Evolutionary conservation across 2,113 vertebrate genomes (phyloP), one percentile per base, ranked within the genome.

Genomic region (Choloepus hoffmanni): DNA sequence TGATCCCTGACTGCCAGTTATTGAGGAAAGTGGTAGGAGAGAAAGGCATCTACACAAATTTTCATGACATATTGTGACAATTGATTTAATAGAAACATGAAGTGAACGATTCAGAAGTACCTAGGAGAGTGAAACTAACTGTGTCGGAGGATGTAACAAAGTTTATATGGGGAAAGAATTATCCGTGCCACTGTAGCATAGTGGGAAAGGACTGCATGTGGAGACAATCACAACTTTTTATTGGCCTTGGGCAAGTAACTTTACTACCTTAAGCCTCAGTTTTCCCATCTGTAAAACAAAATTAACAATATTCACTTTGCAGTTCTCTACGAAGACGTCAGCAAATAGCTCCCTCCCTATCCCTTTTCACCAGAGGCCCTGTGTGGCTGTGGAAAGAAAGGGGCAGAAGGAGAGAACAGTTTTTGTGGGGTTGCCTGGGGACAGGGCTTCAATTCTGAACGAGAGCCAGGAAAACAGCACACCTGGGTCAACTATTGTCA

Each of bases 401-500:
- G 43, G 26, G 7, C 68, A 73, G 60, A 36, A 92, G 67, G 11
- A 85, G 74, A 92, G 89, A 70, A n/a, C 55, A 43, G 74, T 85
- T 76, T 91, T 72, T 92, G 40, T 85, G 76, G 84, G 97, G 97
- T 97, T 96, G 93, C n/a, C 0, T 30, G 85, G 84, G 97, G 97
- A 97, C 97, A 98, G 86, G n/a, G 48, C 91, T 85, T 85, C 83
- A 72, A 78, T 92, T 94, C 89, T 89, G 93, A 97, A 90, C 45
- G 84, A 92, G 81, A 97, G 84, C 91, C 95, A 97, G 95, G 94
- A 86, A 95, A 94, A 93, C 86, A 67, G 50, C 73, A 33, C 81
- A 95, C 97, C 95, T 96, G 93, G 96, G 97, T 97, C 97, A 96
- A 11, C 95, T 79, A 95, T 97, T 97, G 94, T 97, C 84, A 24